Conservation (phyloP, 2,888 invertebrate genomes). For the Crossocerus cetratus region DNA sequence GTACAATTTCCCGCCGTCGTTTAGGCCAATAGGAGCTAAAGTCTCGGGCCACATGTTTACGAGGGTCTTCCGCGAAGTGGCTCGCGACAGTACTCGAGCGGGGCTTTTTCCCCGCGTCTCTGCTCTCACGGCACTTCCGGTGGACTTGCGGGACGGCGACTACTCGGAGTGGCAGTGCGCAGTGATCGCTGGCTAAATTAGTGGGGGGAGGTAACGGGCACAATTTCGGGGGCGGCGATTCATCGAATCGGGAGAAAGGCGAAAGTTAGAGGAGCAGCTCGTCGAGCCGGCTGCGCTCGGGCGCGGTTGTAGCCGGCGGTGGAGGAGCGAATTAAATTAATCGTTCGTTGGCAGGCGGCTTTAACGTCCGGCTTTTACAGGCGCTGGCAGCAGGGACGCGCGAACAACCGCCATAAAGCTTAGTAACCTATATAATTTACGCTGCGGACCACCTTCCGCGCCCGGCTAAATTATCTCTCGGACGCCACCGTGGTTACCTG, state of each 20-base stretch:
- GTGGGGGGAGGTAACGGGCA: neutral
- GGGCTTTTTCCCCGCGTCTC: too few relatives aligned
- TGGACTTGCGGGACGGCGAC: too few relatives aligned
- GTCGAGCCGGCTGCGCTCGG: neutral
- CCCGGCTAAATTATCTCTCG: conserved; percentile 31
- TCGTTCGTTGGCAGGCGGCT: conserved; percentile 12
- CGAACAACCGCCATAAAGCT: conserved; percentile 27
- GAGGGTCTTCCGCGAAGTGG: too few relatives aligned
- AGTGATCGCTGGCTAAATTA: too few relatives aligned
- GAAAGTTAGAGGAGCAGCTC: conserved; percentile 11
- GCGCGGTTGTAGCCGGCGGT: neutral
- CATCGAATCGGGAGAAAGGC: conserved; percentile 11
- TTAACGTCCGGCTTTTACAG: conserved; percentile 36
- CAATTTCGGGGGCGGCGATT: conserved; percentile 14
- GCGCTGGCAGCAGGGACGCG: conserved; percentile 12
- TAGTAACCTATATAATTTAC: conserved; percentile 26
- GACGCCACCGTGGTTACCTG: too few relatives aligned
- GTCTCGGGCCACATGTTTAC: too few relatives aligned
- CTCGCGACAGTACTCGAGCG: too few relatives aligned
- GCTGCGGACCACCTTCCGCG: conserved; percentile 9
- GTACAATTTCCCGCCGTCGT: too few relatives aligned
- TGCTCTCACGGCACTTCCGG: too few relatives aligned
- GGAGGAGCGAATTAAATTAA: conserved; percentile 31
- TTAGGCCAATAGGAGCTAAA: too few relatives aligned
- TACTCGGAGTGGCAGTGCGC: too few relatives aligned